Evolutionary conservation across 2,797 vertebrate genomes (phyloP).

Genomic region (Glyptemys insculpta): DNA sequence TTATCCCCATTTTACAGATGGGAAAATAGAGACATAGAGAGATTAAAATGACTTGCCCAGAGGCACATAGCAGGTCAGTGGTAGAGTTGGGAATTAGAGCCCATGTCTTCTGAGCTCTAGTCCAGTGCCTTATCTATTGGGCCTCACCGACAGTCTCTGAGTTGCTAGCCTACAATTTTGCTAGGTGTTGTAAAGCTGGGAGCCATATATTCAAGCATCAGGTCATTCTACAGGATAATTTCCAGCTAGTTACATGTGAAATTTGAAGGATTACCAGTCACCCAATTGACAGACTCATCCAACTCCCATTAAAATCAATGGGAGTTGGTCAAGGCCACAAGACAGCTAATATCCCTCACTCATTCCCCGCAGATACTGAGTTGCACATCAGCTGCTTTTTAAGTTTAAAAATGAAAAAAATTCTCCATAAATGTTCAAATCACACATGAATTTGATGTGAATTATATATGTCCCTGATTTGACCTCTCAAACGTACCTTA

Average conservation of each 20-base stretch:
- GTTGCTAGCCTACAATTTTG: not conserved
- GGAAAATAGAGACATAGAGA: not conserved
- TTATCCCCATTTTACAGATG: constrained; percentile 15
- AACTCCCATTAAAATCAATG: not conserved
- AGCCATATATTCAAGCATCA: not conserved
- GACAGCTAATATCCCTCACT: rapidly evolving
- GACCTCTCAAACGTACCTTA: constrained; percentile 50
- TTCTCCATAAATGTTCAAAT: not conserved
- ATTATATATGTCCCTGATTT: constrained; percentile 23
- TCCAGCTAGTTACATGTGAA: not conserved
- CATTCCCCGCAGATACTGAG: rapidly evolving
- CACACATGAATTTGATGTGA: constrained; percentile 25
- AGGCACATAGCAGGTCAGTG: not conserved
- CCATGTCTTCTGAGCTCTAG: not conserved
- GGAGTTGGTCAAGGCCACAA: rapidly evolving
- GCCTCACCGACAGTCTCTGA: not conserved
- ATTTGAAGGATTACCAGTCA: rapidly evolving
- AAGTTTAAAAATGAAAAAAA: not conserved
- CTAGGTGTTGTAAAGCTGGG: not conserved
- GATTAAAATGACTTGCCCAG: not conserved
- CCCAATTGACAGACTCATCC: not conserved
- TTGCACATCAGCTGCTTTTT: not conserved
- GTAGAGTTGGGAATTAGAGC: not conserved
- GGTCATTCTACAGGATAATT: constrained; percentile 22
- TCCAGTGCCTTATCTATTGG: rapidly evolving